Evolutionary conservation across 2,113 vertebrate genomes (phyloP), one percentile per base, ranked within the genome.

Genomic region (Notothenia rossii): DNA sequence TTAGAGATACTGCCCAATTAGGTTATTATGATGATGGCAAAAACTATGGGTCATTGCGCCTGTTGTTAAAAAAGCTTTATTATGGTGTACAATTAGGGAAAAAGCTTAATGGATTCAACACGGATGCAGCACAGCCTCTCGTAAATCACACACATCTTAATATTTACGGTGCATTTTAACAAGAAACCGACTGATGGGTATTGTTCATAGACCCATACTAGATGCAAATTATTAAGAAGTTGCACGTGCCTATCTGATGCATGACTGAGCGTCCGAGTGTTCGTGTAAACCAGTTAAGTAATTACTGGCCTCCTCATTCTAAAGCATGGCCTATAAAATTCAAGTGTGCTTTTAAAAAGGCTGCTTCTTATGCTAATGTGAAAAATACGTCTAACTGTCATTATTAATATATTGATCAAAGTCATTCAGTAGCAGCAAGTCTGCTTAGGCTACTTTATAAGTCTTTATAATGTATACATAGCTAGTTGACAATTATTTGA

Each of bases 1-100:
- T 80, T 79, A 66, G n/a, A 81, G 59, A 86, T 81, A 83, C 48
- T 22, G 62, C 55, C 73, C 76, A 84, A 72, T 90, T 85, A 86
- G 81, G 62, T 85, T 71, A 72, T 61, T 79, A 76, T 68, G 68
- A 67, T 68, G 66, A 85, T 58, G 61, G 40, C 46, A 43, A 54
- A 74, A 49, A 72, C 18, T 55, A 15, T 51, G 73, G 53, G 66
- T 64, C 55, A 1, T 36, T 55, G 66, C 20, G 61, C 63, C 17
- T 58, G 20, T 50, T 75, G 56, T 73, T 75, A 17, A 14, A 25
- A 69, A 68, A 62, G 10, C 15, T 72, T 80, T 51, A 68, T 71
- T 59, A 71, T 61, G 43, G 64, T 60, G 63, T 63, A 22, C 68
- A 72, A 50, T 25, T 12, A 33, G 18, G 59, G 46, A 53, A 48